A percentile compares a stretch with the other conserved stretches of the same genome.
Evolutionary conservation across 2,113 vertebrate species (phyloP).

Genomic region (Rhea americana): DNA sequence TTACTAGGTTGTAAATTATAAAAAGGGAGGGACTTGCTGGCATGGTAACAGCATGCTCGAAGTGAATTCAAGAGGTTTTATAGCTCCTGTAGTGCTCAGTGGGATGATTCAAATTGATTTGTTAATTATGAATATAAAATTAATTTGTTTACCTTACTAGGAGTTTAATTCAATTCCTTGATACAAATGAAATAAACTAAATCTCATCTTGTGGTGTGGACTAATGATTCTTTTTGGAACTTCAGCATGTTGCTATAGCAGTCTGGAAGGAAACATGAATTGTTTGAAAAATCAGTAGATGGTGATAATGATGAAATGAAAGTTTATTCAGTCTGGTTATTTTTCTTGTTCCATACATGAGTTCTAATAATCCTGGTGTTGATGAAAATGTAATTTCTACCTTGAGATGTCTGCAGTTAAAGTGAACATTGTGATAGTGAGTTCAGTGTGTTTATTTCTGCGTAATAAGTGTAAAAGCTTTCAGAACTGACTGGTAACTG

Average conservation of each 20-base stretch:
- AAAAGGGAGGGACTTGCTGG: conserved; percentile 1
- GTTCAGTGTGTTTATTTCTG: background rate
- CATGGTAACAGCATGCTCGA: background rate
- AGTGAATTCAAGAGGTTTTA: conserved; percentile 10
- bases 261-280: background rate
- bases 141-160: conserved; percentile 37
- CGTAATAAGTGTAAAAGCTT: background rate
- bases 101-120: conserved; percentile 20
- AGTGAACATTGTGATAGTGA: background rate
- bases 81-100: background rate
- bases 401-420: background rate
- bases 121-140: conserved; percentile 13
- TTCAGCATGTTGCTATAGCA: background rate
- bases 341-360: background rate
- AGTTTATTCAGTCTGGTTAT: background rate
- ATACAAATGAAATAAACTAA: background rate
- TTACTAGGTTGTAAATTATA: background rate
- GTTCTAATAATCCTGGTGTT: background rate
- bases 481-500: background rate
- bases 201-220: background rate
- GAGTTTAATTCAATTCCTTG: background rate
- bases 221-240: background rate
- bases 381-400: background rate
- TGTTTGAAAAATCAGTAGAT: background rate
- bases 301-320: background rate